These are phyloP conservation scores for Candoia aspera DNA, from an alignment of 2,113 vertebrate species.

Conservation along the genomic window DNA sequence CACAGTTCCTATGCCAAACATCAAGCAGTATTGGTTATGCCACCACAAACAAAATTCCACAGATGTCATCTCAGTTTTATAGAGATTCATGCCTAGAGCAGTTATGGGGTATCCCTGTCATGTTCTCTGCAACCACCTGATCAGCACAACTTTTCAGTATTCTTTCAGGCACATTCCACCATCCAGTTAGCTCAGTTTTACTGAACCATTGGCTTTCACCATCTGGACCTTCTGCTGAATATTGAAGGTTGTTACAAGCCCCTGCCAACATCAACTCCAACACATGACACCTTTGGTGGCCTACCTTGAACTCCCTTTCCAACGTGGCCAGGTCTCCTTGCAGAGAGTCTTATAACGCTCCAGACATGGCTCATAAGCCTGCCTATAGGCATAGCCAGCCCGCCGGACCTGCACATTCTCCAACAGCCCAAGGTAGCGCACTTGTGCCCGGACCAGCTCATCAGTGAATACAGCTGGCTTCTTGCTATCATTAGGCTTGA, in stretches of 20 bases:
- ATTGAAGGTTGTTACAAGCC: not conserved
- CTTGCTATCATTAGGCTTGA: constrained; percentile 80
- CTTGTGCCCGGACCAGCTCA: constrained; percentile 68
- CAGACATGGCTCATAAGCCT: constrained; percentile 75
- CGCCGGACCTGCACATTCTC: constrained; percentile 80
- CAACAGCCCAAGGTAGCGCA: constrained; percentile 77
- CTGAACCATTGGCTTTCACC: not conserved
- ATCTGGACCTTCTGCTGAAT: not conserved
- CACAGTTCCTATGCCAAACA: not conserved
- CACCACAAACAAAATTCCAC: not conserved
- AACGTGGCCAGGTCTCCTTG: constrained; percentile 74
- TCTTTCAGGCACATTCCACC: not conserved
- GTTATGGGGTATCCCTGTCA: not conserved
- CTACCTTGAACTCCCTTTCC: constrained; percentile 70
- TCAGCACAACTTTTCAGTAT: not conserved
- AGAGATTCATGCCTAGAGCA: too few species aligned
- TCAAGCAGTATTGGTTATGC: not conserved
- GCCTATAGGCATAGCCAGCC: constrained; percentile 78
- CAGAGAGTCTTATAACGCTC: constrained; percentile 77
- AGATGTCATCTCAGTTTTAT: not conserved
- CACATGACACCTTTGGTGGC: not conserved
- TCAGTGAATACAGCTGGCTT: constrained; percentile 62
- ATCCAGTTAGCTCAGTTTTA: accelerated
- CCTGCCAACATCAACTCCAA: not conserved
- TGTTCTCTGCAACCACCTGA: not conserved